Base-by-base conservation (phyloP, 2,888 invertebrate genomes). In the Clanis bilineata region DNA sequence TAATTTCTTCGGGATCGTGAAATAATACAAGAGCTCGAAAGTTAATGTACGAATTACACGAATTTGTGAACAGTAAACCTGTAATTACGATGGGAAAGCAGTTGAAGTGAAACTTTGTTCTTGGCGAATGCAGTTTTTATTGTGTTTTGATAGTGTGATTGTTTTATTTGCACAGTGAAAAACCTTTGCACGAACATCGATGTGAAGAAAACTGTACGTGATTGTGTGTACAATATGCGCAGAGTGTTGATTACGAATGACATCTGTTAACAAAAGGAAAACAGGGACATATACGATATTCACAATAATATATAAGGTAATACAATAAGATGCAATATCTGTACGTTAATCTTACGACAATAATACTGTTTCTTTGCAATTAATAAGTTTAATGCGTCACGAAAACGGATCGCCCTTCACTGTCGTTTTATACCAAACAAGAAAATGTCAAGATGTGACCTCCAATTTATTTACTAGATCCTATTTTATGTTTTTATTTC, bases 191-290 rank as follows among this genome's bases (percentile, higher is more conserved):
- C 75, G 70, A 68, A 74, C 68, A 73, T 77, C 75, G 65, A 70
- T 77, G 79, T 77, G 77, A 70, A 77, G 69, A 76, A 79, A 82
- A 80, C 9, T 78, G 76, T 80, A 80, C 76, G 79, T 74, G 77
- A 79, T 81, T 79, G 76, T 77, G 85, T 85, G 79, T 84, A 86
- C 88, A 89, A 84, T 88, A 89, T 90, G 90, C 88, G 86, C 81
- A 82, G 80, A 83, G 83, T 85, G 88, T 87, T 90, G 85, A 88
- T 86, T 88, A 86, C 89, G 85, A 83, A 87, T 90, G 90, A 88
- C 88, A 87, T 88, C 85, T 88, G 83, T 71, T 85, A 88, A 83
- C 86, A 86, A 85, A 86, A 87, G 80, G 83, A 86, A 86, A 88
- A 86, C 86, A 83, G 80, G 79, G 80, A 71, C 71, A 66, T 67